Evolutionary conservation across 2,888 invertebrate species (phyloP), one percentile per base, ranked within the genome.

Genomic region (Achlya flavicornis): DNA sequence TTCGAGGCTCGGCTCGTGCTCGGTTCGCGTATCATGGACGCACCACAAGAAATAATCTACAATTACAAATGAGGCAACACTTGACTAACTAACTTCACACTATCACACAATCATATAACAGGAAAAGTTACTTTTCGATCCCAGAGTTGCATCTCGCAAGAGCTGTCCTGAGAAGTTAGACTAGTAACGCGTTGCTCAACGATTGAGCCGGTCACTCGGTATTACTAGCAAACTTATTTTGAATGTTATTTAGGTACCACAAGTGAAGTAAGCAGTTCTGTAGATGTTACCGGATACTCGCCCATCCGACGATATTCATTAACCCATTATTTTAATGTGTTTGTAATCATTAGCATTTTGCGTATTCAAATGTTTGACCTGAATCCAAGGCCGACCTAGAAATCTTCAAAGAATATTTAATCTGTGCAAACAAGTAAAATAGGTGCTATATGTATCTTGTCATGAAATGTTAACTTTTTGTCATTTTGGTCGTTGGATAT

Each of bases 301-400:
- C 35, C 7, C 35, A 35, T 35, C 5, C 3, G 3, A n/a, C 46
- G 4, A n/a, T 53, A 53, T 10, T 16, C 2, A 19, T n/a, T 19
- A 19, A 53, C 6, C 53, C 19, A 53, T 19, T 53, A 53, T 53
- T 53, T 8, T 53, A 53, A 53, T 53, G 53, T 19, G 14, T 53
- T 53, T 53, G 53, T 53, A 19, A 19, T 53, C 8, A 53, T 53
- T 53, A 19, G n/a, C 53, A 53, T 53, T 53, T 53, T 7, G 53
- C 53, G 53, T 53, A 19, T 53, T 19, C 53, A 53, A 53, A 53
- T 53, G 19, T 53, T 53, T 53, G 53, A 53, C 19, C 19, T 6
- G 46, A 8, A 7, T 19, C n/a, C 53, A 53, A 53, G 53, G 53
- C 53, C 53, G 53, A 53, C 53, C 53, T 53, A 53, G 53, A 53